Percentiles rank a stretch among this genome's conserved stretches.
Conservation (phyloP, 1,140 invertebrate genomes). For the Macrosteles quadrilineatus region DNA sequence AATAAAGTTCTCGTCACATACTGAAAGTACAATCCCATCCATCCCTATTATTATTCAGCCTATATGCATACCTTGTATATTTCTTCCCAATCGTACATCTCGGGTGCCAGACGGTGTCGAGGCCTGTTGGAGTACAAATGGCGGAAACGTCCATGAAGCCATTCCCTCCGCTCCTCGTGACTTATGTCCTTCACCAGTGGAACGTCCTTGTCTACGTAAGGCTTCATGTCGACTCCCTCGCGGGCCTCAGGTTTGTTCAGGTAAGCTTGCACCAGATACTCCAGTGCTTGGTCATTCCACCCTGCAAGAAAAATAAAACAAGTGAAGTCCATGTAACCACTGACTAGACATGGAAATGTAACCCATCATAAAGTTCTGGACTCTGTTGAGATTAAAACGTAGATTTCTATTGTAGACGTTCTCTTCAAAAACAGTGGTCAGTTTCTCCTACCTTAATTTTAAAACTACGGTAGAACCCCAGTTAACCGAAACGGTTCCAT, state of each 20-base stretch:
- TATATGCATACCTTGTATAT: conserved; percentile 42
- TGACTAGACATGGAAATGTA: not conserved
- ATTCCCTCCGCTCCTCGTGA: conserved; percentile 64
- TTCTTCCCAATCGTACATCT: conserved; percentile 45
- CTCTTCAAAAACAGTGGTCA: too few relatives aligned
- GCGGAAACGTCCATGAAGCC: conserved; percentile 69
- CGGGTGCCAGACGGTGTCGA: conserved; percentile 37
- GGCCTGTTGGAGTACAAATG: conserved; percentile 63
- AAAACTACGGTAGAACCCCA: too few relatives aligned
- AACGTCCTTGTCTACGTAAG: conserved; percentile 64
- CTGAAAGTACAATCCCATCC: too few relatives aligned
- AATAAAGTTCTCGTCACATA: too few relatives aligned
- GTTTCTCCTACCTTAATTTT: too few relatives aligned
- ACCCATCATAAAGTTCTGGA: not conserved
- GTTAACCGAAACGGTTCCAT: too few relatives aligned
- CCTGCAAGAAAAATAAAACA: conserved; percentile 43
- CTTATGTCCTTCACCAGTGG: conserved; percentile 66
- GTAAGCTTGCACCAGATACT: conserved; percentile 73
- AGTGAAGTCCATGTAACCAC: too few relatives aligned
- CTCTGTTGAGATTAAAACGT: too few relatives aligned
- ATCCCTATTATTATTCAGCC: not conserved
- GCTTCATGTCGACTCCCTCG: conserved; percentile 66
- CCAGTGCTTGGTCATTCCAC: conserved; percentile 80
- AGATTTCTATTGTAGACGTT: too few relatives aligned
- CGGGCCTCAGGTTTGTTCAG: conserved; percentile 65